Base-by-base conservation (phyloP, 2,888 invertebrate species). In the Torymus tubicola region DNA sequence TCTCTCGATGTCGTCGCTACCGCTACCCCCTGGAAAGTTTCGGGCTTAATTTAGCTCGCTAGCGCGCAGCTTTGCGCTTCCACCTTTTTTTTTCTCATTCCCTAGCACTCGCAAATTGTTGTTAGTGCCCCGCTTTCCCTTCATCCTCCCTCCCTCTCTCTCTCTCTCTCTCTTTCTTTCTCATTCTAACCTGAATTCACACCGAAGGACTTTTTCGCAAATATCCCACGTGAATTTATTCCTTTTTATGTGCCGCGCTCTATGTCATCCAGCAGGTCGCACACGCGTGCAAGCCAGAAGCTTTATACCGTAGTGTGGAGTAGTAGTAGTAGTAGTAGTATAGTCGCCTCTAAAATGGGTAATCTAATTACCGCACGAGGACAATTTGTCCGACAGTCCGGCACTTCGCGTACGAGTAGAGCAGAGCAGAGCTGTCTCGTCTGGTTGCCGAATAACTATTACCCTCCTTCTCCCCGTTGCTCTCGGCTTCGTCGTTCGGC, bases 341-440 rank as follows among this genome's bases (percentile, higher is more conserved):
- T 3, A 50, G 50, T 5, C 58, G 12, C 12, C 58, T 63, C 78
- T 55, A 75, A 75, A 75, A 58, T 50, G 58, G 24, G 55, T 61
- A 75, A 75, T 75, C 75, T 73, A 70, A 75, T 80, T 70, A 71
- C 24, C 14, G 55, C 42, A n/a, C 31, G 53, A 69, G 64, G 64
- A 78, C 64, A 71, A 82, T 69, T 79, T 55, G 60, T 50, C 61
- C 61, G 52, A 64, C 68, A 18, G 18, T 71, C 78, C 18, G 82
- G 81, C 81, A 82, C 85, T 84, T 82, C 84, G 69, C 71, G 67
- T 73, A 69, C 81, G 65, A 68, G 87, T 85, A 86, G 87, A 31
- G 18, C 50, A 16, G 61, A 16, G 53, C 24, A 84, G 84, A 86
- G 85, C 42, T 42, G 42, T 42, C 42, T 42, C 42, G 42, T 42